phyloP scores from a whole-genome alignment of 2,797 vertebrate genomes.

The Anabas testudineus region DNA sequence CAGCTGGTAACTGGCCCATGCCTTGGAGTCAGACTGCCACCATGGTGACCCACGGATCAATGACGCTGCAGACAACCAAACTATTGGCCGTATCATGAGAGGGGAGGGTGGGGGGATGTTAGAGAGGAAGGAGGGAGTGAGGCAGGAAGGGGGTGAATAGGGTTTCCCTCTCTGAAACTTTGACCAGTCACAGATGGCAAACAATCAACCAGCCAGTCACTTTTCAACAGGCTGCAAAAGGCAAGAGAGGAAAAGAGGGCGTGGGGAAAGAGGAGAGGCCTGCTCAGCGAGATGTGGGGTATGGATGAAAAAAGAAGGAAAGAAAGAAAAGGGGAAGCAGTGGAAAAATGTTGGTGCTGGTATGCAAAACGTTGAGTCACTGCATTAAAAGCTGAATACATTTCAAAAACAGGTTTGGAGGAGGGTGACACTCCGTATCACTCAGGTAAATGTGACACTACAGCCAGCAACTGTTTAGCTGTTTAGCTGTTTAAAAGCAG shows the following conservation, averaged over 20 bases:
- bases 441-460: background rate
- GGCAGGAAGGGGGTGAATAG: slow-evolving; percentile 57
- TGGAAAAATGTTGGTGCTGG: background rate
- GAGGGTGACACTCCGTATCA: background rate
- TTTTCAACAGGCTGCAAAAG: slow-evolving; percentile 61
- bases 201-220: slow-evolving; percentile 70
- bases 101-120: background rate
- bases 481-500: background rate
- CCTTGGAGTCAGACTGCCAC: slow-evolving; percentile 73
- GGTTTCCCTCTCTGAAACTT: slow-evolving; percentile 69
- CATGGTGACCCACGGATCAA: slow-evolving; percentile 79
- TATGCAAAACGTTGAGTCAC: slow-evolving; percentile 4
- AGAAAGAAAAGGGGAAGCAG: background rate
- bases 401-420: background rate
- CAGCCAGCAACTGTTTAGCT: background rate
- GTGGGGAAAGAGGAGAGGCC: slow-evolving; percentile 14
- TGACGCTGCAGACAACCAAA: slow-evolving; percentile 72
- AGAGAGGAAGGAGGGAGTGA: slow-evolving; percentile 12
- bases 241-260: slow-evolving; percentile 20
- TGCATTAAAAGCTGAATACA: slow-evolving; percentile 6
- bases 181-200: slow-evolving; percentile 76
- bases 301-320: slow-evolving; percentile 7
- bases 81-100: slow-evolving; percentile 56
- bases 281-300: slow-evolving; percentile 13
- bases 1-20: slow-evolving; percentile 77